Base-by-base conservation (phyloP, 2,797 vertebrate genomes). In the Onychomys torridus region DNA sequence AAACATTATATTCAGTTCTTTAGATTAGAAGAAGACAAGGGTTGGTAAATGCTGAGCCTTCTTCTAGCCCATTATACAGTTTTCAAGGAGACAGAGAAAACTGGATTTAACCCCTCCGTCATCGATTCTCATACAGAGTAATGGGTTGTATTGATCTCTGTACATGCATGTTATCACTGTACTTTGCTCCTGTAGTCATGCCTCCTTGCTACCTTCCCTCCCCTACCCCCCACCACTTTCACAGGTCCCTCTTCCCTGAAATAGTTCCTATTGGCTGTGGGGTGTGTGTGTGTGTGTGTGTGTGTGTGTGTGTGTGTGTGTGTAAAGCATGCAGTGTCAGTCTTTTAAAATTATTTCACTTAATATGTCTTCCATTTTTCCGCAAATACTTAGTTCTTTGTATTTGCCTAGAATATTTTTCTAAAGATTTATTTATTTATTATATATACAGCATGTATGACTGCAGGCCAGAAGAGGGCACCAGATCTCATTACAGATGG, bases 1-100 rank as follows among this genome's bases (percentile, higher is more conserved):
- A 94, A 96, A 77, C 46, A 23, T 37, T 63, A 1, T 88, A 77
- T 75, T 92, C n/a, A 79, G n/a, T 88, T 91, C 46, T 71, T 92
- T 95, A 34, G 55, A n/a, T 76, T 43, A 86, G 12, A 23, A 65
- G 3, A 84, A 40, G 69, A 49, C 61, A 46, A 27, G 61, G 40
- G 3, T 46, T 49, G 29, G 67, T 67, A 49, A 43, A 85, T 85
- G 82, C 29, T 17, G 7, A n/a, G 43, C 32, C 32, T 67, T 49
- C 82, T 65, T 67, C 8, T 4, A 34, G 76, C 46, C 46, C 76
- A 19, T n/a, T 69, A 52, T 52, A 19, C 25, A 52, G 73, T 69
- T 88, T 95, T 95, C 59, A 81, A 90, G 77, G 52, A 95, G 16
- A 37, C 23, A 17, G 75, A 59, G 37, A 59, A 76, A 89, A 10